Evolutionary conservation across 2,113 vertebrate genomes (phyloP).

Genomic region (Heliornis fulica): DNA sequence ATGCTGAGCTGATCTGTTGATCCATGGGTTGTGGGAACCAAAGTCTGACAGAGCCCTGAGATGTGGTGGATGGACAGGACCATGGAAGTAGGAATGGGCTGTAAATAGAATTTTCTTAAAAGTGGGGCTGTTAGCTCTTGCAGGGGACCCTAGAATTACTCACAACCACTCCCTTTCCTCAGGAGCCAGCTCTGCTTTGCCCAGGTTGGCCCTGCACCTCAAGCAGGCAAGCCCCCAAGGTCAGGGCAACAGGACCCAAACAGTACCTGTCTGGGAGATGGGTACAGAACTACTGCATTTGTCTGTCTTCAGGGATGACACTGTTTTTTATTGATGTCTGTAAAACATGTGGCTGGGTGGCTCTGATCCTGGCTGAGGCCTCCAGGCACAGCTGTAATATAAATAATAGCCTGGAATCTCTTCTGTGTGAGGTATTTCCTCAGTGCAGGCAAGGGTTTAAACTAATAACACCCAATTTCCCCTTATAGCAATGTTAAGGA

Average conservation of each 20-base stretch:
- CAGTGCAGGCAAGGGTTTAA: not conserved
- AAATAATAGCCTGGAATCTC: not conserved
- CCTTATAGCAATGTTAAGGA: not conserved
- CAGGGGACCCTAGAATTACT: not conserved
- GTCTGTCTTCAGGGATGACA: not conserved
- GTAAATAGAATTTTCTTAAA: not conserved
- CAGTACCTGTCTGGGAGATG: not conserved
- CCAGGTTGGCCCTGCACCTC: not conserved
- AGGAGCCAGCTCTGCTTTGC: not conserved
- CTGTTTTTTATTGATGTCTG: not conserved
- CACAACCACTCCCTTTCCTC: not conserved
- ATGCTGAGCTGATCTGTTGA: not conserved
- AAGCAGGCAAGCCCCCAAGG: not conserved
- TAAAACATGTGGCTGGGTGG: not conserved
- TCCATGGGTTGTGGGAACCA: rapidly evolving
- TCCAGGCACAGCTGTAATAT: slow-evolving; percentile 5
- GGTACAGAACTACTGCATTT: not conserved
- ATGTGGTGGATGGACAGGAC: not conserved
- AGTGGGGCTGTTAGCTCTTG: not conserved
- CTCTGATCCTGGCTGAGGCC: not conserved
- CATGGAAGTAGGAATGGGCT: not conserved
- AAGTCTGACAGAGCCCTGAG: not conserved
- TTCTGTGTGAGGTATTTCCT: slow-evolving; percentile 41
- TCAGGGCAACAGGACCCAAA: not conserved
- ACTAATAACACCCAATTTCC: slow-evolving; percentile 37